phyloP scores from a whole-genome alignment of 2,797 vertebrate genomes.

The Enteromius anoplus region DNA sequence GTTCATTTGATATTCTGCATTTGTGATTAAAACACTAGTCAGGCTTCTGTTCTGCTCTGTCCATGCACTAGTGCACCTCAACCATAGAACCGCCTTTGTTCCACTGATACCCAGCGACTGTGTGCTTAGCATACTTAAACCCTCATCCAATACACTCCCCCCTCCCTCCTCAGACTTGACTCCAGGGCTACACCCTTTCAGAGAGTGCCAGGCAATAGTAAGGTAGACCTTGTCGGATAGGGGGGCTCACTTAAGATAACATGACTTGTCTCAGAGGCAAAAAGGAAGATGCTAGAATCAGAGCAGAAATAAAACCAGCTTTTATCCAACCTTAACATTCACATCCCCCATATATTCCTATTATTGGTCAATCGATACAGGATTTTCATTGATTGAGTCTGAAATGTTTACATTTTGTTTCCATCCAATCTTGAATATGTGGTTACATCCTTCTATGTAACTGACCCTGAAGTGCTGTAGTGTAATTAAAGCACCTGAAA shows the following conservation, averaged over 20 bases:
- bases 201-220: constrained; percentile 22
- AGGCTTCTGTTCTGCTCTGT: constrained; percentile 74
- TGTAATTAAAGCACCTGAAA: constrained; percentile 36
- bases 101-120: constrained; percentile 71
- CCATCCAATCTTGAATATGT: constrained; percentile 13
- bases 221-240: constrained; percentile 9
- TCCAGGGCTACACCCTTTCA: constrained; percentile 33
- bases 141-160: constrained; percentile 42
- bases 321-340: neutral
- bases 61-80: constrained; percentile 75
- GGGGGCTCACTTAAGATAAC: neutral
- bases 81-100: constrained; percentile 84
- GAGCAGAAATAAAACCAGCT: constrained; percentile 2
- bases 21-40: constrained; percentile 15
- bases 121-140: constrained; percentile 80
- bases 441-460: constrained; percentile 24
- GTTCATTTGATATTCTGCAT: neutral
- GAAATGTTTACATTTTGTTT: constrained; percentile 19
- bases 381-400: neutral
- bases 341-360: neutral
- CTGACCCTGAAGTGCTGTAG: constrained; percentile 25
- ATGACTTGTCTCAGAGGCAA: constrained; percentile 2
- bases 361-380: neutral
- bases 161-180: constrained; percentile 61
- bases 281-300: constrained; percentile 1